Base-by-base conservation (phyloP, 2,797 vertebrate genomes). In the Sorex maritimensis region DNA sequence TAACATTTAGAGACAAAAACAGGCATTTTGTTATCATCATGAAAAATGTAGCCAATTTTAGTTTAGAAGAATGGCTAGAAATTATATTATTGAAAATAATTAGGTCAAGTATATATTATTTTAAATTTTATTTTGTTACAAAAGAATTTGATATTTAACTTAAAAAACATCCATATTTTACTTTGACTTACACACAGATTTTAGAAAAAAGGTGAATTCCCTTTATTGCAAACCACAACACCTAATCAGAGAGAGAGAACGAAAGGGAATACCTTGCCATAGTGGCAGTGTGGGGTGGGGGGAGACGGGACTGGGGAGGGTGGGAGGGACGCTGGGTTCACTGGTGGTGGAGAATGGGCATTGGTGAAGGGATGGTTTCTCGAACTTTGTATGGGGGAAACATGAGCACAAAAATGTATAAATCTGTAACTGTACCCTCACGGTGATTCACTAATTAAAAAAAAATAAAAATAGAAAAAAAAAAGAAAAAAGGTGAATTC, bases 151-250 rank as follows among this genome's bases (percentile, higher is more conserved):
- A 71, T 9, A 79, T 58, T 14, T 80, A 91, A 80, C 69, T 3
- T 41, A 15, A 88, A 88, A 80, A 74, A 28, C n/a, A 79, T 80
- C 13, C 6, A 55, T 46, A 67, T n/a, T 44, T 86, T 46, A 82
- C 19, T 14, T 84, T 72, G 58, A 65, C 11, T 52, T 24, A 72
- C 23, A 88, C 28, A 69, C 6, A 68, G 19, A 65, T 72, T 4
- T 89, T 44, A 86, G 15, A 90, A 26, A 83, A 93, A 79, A 77
- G 10, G 52, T 73, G 75, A 58, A 24, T 30, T 69, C 23, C 34
- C 34, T 34, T 34, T 34, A 34, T 34, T 34, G 34, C 34, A 34
- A 34, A 34, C 34, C 34, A 34, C 34, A 34, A 34, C 34, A 34
- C 34, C 34, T 34, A 34, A 34, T 34, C 34, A 34, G 34, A 34